phyloP scores from a whole-genome alignment of 1,140 invertebrate genomes.

The Brachionus angularis region DNA sequence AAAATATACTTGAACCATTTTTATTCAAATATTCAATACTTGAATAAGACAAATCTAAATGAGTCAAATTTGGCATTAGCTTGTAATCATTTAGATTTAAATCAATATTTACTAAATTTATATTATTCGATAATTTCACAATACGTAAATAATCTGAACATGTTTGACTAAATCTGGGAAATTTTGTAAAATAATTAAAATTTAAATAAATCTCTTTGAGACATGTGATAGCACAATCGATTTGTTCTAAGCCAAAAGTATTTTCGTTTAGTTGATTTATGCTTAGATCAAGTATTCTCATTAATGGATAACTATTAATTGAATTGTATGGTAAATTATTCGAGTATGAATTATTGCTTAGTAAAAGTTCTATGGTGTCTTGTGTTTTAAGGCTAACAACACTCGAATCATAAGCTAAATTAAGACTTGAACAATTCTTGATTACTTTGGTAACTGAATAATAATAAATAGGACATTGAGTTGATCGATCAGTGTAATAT shows the following conservation, averaged over 20 bases:
- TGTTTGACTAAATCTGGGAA: slow-evolving; percentile 4
- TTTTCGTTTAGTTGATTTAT: neutral
- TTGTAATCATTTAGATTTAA: neutral
- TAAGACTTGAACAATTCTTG: slow-evolving; percentile 23
- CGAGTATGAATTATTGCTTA: slow-evolving; percentile 13
- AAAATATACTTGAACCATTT: slow-evolving; percentile 12
- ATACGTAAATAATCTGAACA: neutral
- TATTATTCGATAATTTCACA: neutral
- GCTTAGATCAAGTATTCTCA: slow-evolving; percentile 18
- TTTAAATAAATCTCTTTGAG: slow-evolving; percentile 17
- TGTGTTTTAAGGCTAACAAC: neutral
- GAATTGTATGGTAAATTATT: neutral
- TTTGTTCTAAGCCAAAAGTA: neutral
- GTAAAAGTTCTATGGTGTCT: neutral
- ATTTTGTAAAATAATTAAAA: slow-evolving; percentile 5
- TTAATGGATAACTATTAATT: slow-evolving; percentile 27
- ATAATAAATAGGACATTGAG: neutral
- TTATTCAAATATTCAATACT: slow-evolving; percentile 29
- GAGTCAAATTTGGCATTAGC: neutral
- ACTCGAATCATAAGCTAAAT: neutral
- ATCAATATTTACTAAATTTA: neutral
- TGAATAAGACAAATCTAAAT: slow-evolving; percentile 16
- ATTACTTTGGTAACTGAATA: neutral
- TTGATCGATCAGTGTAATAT: slow-evolving; percentile 3
- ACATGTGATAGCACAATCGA: slow-evolving; percentile 16